Evolutionary conservation across 2,113 vertebrate genomes (phyloP), one percentile per base, ranked within the genome.

Genomic region (Pristiophorus japonicus): DNA sequence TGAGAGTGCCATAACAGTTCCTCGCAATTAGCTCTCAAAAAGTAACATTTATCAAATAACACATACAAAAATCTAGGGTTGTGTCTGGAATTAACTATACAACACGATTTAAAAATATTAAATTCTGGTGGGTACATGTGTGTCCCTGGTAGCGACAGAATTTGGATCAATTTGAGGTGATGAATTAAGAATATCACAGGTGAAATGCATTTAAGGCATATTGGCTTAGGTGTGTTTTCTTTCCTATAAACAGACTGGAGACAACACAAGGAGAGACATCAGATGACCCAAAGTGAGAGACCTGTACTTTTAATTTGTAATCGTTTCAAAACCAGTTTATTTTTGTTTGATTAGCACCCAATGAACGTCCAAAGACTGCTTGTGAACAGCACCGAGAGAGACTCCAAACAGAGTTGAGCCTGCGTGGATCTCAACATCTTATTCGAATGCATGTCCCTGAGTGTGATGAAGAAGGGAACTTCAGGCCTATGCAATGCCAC

Each of bases 401-500:
- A 34, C 96, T 97, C 45, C 96, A 97, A 96, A 96, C 96, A 10
- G 96, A 96, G 22, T 88, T 95, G 6, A 96, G 95, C 0, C 81
- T 95, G 38, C 85, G 4, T n/a, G 96, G 96, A 5, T 96, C 96
- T 0, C 96, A 97, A 0, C 67, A 14, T 42, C 45, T 14, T 11
- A 14, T 95, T 0, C 97, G 97, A 7, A 95, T 96, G 34, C 98
- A 97, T 90, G 90, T 99, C 95, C 99, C 99, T 0, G 96, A 97
- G n/a, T 99, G 99, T 96, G 98, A 99, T 4, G 97, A 97, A 18
- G 97, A 98, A 0, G 99, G 99, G 0, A 97, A 97, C 85, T 99
- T 98, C 1, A 94, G 96, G 4, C 97, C 98, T 67, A 97, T 97
- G n/a, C 99, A 99, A 96, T 99, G 99, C 96, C 98, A 99, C 0